Conservation (phyloP, 2,113 vertebrate species). For the Pseudorhombus dupliciocellatus region DNA sequence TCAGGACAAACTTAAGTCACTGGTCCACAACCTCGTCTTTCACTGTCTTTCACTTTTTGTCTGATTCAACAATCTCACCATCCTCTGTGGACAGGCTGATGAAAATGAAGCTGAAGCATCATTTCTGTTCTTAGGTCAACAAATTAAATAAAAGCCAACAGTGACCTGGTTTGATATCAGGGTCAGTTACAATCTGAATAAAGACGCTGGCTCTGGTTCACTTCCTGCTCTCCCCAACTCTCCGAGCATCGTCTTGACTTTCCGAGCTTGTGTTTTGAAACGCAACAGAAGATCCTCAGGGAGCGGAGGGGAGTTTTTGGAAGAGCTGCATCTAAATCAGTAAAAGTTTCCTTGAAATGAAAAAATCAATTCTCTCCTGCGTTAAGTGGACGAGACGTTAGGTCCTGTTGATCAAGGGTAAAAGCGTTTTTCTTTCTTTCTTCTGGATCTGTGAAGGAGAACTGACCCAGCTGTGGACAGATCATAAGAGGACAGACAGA, state of each 20-base stretch:
- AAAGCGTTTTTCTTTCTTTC: background rate
- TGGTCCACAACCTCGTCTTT: too few species aligned
- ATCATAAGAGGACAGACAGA: background rate
- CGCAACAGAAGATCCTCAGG: background rate
- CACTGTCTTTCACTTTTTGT: too few species aligned
- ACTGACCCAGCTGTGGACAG: conserved; percentile 20
- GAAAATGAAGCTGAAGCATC: too few species aligned
- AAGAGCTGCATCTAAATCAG: conserved; percentile 3
- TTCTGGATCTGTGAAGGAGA: background rate
- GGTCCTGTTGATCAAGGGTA: background rate
- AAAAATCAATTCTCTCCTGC: background rate
- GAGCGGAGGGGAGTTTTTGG: background rate
- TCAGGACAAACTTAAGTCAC: too few species aligned
- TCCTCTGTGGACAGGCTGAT: too few species aligned
- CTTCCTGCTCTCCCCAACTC: background rate
- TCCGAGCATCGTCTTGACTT: background rate
- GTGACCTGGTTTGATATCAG: too few species aligned
- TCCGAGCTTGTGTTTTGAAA: background rate
- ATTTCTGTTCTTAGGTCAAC: too few species aligned
- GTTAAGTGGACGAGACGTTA: background rate
- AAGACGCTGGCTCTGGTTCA: background rate
- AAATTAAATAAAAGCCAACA: too few species aligned
- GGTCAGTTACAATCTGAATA: background rate
- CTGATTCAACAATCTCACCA: too few species aligned
- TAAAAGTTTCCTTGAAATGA: background rate